phyloP scores from a whole-genome alignment of 2,797 vertebrate genomes.

The Phrynocephalus guinanensis region DNA sequence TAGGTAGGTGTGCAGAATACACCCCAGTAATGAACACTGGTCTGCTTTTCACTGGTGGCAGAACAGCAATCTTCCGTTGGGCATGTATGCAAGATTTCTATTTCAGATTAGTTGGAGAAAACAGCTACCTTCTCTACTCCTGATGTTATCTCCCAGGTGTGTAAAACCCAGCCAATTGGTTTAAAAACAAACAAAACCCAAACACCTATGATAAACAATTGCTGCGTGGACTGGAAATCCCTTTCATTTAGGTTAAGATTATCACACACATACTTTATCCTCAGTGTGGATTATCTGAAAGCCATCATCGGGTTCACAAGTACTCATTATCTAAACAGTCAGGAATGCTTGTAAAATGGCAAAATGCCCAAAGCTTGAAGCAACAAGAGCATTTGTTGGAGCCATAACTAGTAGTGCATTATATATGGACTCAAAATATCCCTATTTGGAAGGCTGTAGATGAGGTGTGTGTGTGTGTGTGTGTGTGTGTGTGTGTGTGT shows the following conservation, averaged over 20 bases:
- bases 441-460: background rate
- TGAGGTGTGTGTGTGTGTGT: background rate
- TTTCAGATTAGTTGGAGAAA: background rate
- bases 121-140: background rate
- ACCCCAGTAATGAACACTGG: background rate
- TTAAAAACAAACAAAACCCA: too few species aligned
- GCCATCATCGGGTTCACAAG: conserved; percentile 2
- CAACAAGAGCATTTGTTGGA: background rate
- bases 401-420: background rate
- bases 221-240: background rate
- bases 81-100: background rate
- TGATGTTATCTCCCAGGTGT: background rate
- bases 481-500: too few species aligned
- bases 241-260: conserved; percentile 2
- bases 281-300: background rate
- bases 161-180: conserved; percentile 1
- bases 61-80: background rate
- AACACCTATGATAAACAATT: background rate
- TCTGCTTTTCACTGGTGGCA: background rate
- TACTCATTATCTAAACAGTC: background rate
- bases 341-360: background rate
- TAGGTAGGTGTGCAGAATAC: background rate
- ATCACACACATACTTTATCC: conserved; percentile 3
- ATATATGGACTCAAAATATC: background rate
- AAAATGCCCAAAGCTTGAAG: background rate